Conservation (phyloP, 92 coral and sea anemone genomes). For the Umimayanthus kanabou region DNA sequence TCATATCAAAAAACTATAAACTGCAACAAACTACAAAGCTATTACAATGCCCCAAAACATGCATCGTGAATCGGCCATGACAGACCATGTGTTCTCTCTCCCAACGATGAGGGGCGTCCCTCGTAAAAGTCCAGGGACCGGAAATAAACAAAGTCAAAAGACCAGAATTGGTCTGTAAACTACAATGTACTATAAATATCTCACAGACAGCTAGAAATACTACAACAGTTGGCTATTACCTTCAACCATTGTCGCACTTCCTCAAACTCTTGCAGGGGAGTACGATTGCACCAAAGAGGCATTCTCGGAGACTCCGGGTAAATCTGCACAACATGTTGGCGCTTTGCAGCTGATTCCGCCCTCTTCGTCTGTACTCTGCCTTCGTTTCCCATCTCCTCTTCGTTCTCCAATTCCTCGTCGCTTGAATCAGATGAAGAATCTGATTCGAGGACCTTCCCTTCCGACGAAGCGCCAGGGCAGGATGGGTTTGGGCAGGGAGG, state of each 20-base stretch:
- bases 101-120: too few relatives aligned
- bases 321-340: constrained; percentile 69
- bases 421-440: constrained; percentile 61
- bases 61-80: too few relatives aligned
- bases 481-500: constrained; percentile 69
- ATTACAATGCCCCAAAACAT: too few relatives aligned
- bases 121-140: too few relatives aligned
- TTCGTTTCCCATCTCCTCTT: constrained; percentile 4
- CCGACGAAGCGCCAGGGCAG: constrained; percentile 65
- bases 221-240: constrained; percentile 21
- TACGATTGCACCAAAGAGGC: constrained; percentile 73
- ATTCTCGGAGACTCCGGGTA: constrained; percentile 46
- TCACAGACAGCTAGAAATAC: neutral
- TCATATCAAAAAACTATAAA: too few relatives aligned
- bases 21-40: too few relatives aligned
- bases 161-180: too few relatives aligned
- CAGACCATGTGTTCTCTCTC: too few relatives aligned
- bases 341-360: constrained; percentile 2
- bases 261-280: constrained; percentile 63
- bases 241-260: constrained; percentile 54
- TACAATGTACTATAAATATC: too few relatives aligned
- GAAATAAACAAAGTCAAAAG: too few relatives aligned
- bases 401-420: constrained; percentile 45
- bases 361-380: neutral
- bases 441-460: constrained; percentile 48